phyloP scores from a whole-genome alignment of 23 tunicate genomes.

The Trididemnum nubilum region DNA sequence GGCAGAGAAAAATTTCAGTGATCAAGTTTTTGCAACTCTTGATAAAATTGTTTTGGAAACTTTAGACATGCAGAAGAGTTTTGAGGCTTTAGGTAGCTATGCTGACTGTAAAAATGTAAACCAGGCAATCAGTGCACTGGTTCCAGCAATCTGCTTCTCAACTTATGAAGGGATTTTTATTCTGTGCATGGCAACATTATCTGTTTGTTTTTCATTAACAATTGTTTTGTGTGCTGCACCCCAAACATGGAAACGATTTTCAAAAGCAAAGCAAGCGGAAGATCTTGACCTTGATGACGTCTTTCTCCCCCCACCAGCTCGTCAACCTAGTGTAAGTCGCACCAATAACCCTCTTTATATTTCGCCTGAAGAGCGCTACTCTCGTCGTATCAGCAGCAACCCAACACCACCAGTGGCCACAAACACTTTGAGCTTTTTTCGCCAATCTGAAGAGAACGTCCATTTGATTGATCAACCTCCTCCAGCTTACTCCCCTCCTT shows the following conservation, averaged over 20 bases:
- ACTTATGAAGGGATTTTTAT: slow-evolving; percentile 71
- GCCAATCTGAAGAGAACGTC: slow-evolving; percentile 80
- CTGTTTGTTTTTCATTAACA: slow-evolving; percentile 48
- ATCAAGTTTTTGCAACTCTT: not conserved
- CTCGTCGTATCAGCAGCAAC: slow-evolving; percentile 39
- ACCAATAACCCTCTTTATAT: slow-evolving; percentile 82
- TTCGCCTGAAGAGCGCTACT: slow-evolving; percentile 49
- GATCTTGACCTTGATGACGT: slow-evolving; percentile 74
- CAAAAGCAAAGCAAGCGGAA: slow-evolving; percentile 18
- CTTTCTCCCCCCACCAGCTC: slow-evolving; percentile 47
- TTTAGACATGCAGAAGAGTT: not conserved
- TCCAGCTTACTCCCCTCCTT: slow-evolving; percentile 47
- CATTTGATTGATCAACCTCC: slow-evolving; percentile 72
- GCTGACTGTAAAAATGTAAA: slow-evolving; percentile 44
- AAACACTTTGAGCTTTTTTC: slow-evolving; percentile 80
- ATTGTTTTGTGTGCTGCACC: slow-evolving; percentile 82
- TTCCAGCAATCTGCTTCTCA: slow-evolving; percentile 45
- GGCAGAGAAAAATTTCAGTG: not conserved
- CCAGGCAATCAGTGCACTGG: slow-evolving; percentile 26
- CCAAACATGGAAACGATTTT: slow-evolving; percentile 60
- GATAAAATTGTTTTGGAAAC: not conserved
- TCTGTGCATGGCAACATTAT: slow-evolving; percentile 40
- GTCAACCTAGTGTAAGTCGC: slow-evolving; percentile 48
- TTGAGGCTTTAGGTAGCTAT: slow-evolving; percentile 11
- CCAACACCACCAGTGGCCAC: slow-evolving; percentile 71